Evolutionary conservation across 2,888 invertebrate species (phyloP).

Genomic region (Formica aserva): DNA sequence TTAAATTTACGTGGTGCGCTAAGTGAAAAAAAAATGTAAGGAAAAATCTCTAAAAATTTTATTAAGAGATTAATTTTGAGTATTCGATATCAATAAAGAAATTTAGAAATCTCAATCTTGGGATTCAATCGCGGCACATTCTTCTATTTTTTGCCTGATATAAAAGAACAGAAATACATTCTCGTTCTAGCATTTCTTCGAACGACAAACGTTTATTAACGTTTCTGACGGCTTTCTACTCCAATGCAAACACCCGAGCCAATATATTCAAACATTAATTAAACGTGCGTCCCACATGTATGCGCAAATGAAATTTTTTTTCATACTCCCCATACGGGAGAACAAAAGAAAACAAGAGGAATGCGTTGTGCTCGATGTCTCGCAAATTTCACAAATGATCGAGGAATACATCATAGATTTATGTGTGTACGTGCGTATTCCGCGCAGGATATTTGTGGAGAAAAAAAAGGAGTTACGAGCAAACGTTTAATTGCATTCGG

Average conservation of each 20-base stretch:
- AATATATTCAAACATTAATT: constrained; percentile 36
- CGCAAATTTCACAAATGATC: constrained; percentile 24
- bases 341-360: background rate
- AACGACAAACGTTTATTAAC: constrained; percentile 39
- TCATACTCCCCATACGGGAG: background rate
- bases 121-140: background rate
- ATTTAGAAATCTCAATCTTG: background rate
- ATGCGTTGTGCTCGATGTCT: background rate
- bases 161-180: background rate
- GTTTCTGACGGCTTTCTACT: background rate
- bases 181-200: background rate
- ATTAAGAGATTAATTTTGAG: background rate
- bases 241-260: constrained; percentile 22
- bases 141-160: background rate
- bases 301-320: constrained; percentile 19
- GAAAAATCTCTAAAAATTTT: background rate
- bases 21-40: background rate
- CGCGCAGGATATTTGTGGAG: too few relatives aligned
- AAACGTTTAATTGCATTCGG: constrained; percentile 26
- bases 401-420: background rate
- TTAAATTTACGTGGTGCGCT: constrained; percentile 13
- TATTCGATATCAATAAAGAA: background rate
- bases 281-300: background rate
- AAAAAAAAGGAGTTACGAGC: background rate
- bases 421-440: background rate